Evolutionary conservation across 2,797 vertebrate species (phyloP).

Genomic region (Hephaestus fuliginosus): DNA sequence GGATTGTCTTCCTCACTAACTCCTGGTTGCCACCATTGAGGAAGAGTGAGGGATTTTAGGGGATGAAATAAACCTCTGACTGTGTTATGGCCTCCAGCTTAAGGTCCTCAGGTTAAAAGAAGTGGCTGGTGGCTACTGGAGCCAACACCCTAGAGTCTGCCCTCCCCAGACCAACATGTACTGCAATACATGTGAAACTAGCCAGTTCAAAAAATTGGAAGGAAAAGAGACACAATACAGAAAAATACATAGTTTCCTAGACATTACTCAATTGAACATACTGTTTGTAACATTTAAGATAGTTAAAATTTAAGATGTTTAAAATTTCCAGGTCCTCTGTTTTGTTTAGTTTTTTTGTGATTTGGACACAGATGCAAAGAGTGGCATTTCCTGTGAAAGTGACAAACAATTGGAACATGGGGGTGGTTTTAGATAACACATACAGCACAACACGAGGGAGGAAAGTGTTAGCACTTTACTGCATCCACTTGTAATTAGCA

Average conservation of each 20-base stretch:
- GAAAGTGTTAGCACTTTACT: conserved; percentile 39
- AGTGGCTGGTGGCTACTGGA: neutral
- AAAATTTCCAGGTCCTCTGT: neutral
- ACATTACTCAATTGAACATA: neutral
- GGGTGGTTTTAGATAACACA: conserved; percentile 46
- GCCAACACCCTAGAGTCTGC: neutral
- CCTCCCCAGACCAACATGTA: neutral
- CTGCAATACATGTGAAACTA: neutral
- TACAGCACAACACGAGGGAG: conserved; percentile 40
- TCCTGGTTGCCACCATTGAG: neutral
- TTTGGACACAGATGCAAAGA: conserved; percentile 21
- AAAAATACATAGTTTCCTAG: neutral
- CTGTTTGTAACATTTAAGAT: neutral
- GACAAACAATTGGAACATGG: conserved; percentile 37
- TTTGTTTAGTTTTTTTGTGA: conserved; percentile 13
- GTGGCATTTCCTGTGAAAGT: conserved; percentile 37
- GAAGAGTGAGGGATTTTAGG: neutral
- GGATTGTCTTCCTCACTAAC: neutral
- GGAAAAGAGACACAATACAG: neutral
- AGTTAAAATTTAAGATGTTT: neutral
- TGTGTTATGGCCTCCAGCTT: neutral
- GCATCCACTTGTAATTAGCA: conserved; percentile 63
- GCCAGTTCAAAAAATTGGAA: neutral
- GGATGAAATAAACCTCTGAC: neutral
- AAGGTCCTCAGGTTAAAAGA: neutral